Evolutionary conservation across 2,113 vertebrate genomes (phyloP).

Genomic region (Menura novaehollandiae): DNA sequence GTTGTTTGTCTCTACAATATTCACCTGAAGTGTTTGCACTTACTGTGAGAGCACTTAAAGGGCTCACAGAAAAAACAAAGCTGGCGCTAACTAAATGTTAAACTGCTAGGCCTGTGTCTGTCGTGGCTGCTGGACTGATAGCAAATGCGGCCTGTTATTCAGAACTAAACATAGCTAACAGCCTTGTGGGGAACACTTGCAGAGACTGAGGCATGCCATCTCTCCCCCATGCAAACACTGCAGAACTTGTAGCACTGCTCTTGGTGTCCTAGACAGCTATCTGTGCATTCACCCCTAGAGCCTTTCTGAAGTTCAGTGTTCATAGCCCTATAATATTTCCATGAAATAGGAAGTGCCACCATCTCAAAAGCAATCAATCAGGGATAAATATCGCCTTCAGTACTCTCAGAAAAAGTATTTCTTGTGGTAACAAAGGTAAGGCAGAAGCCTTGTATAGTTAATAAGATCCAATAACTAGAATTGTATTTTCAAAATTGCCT

Average conservation of each 20-base stretch:
- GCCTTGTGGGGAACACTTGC: neutral
- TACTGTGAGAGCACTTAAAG: neutral
- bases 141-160: neutral
- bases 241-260: neutral
- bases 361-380: neutral
- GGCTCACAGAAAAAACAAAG: neutral
- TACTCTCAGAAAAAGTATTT: neutral
- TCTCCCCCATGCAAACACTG: neutral
- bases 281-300: neutral
- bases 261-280: neutral
- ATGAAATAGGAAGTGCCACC: neutral
- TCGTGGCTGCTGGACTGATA: neutral
- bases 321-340: neutral
- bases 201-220: neutral
- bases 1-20: neutral
- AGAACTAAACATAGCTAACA: neutral
- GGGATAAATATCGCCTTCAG: neutral
- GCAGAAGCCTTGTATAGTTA: neutral
- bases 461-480: neutral
- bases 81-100: neutral
- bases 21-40: neutral
- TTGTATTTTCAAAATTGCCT: slow-evolving; percentile 21
- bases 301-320: neutral
- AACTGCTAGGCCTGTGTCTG: neutral
- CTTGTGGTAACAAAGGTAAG: neutral